A percentile compares a stretch with the other conserved stretches of the same genome.
Evolutionary conservation across 2,113 vertebrate genomes (phyloP).

Genomic region (Dendrocopos noguchii): DNA sequence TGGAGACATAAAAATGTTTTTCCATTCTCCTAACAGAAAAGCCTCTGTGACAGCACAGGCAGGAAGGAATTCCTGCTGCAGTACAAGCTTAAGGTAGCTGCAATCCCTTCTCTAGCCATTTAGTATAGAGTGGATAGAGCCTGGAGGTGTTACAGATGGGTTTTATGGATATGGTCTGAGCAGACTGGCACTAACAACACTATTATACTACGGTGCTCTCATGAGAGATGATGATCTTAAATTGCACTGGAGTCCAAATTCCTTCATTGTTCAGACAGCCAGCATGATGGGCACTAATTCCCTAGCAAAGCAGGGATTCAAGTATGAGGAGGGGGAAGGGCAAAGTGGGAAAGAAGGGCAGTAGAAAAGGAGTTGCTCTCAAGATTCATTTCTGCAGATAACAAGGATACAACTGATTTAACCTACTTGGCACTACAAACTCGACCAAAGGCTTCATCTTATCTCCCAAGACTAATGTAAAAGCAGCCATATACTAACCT

Average conservation of each 20-base stretch:
- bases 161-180: not conserved
- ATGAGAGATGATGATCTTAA: not conserved
- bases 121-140: not conserved
- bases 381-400: not conserved
- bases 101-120: not conserved
- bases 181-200: accelerated
- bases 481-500: not conserved
- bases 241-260: not conserved
- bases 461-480: not conserved
- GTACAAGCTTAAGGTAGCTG: not conserved
- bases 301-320: not conserved
- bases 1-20: not conserved
- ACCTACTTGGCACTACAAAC: not conserved
- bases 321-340: not conserved
- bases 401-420: not conserved
- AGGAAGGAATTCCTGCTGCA: not conserved
- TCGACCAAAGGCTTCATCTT: accelerated
- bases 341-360: not conserved
- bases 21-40: not conserved
- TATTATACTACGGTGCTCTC: not conserved
- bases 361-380: not conserved
- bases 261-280: not conserved
- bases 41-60: not conserved
- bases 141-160: not conserved
- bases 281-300: not conserved